A percentile compares a stretch with the other conserved stretches of the same genome.
Evolutionary conservation across 2,888 invertebrate species (phyloP).

Genomic region (Meganola albula): DNA sequence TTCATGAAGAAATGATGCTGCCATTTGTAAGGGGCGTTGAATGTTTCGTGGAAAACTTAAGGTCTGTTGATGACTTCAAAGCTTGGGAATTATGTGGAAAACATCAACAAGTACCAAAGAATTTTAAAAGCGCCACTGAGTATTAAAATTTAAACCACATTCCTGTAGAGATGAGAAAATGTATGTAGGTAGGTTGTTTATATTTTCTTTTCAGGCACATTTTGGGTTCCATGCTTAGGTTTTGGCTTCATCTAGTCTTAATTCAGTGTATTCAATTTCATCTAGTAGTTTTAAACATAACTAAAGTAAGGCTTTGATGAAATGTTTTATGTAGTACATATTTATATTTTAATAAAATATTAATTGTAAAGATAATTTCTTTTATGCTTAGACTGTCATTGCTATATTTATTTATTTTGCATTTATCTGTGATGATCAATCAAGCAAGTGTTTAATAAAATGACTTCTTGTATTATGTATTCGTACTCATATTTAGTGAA

Average conservation of each 20-base stretch:
- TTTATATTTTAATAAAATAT: neutral
- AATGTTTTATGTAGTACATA: neutral
- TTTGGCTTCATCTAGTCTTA: slow-evolving; percentile 19
- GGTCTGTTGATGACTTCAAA: slow-evolving; percentile 66
- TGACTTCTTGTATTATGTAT: slow-evolving; percentile 27
- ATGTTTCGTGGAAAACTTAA: slow-evolving; percentile 60
- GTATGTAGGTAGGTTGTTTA: slow-evolving; percentile 21
- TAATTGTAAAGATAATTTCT: no score
- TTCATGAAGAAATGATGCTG: slow-evolving; percentile 63
- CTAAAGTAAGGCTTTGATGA: slow-evolving; percentile 4
- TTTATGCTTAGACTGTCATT: no score
- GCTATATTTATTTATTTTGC: slow-evolving; percentile 15
- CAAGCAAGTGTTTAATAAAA: slow-evolving; percentile 26
- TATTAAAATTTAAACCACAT: slow-evolving; percentile 43
- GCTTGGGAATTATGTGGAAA: slow-evolving; percentile 70
- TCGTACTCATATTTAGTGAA: no score
- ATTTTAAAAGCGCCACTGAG: slow-evolving; percentile 67
- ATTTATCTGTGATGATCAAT: slow-evolving; percentile 33
- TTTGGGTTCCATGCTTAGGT: slow-evolving; percentile 26
- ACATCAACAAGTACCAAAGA: slow-evolving; percentile 62
- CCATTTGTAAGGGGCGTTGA: slow-evolving; percentile 67
- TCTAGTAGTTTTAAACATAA: slow-evolving; percentile 13
- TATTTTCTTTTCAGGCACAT: slow-evolving; percentile 34
- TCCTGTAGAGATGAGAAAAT: slow-evolving; percentile 18
- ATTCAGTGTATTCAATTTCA: slow-evolving; percentile 21